phyloP scores from a whole-genome alignment of 2,113 vertebrate species.

The Sapajus apella region DNA sequence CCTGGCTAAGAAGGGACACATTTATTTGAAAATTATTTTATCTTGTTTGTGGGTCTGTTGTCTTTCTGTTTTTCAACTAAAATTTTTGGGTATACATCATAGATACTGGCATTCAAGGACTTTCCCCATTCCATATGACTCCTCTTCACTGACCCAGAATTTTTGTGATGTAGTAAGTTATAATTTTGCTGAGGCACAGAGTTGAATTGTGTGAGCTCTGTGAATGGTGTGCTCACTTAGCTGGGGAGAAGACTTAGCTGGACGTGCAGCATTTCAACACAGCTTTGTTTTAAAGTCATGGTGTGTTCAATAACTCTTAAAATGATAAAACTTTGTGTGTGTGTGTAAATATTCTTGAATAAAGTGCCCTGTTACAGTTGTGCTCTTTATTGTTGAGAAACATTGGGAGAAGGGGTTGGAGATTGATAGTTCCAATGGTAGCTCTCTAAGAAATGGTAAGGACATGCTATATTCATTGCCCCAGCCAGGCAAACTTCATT shows the following conservation, averaged over 20 bases:
- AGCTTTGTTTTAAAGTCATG: conserved; percentile 24
- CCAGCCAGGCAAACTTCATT: not conserved
- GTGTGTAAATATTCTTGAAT: not conserved
- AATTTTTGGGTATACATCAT: not conserved
- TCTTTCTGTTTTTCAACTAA: not conserved
- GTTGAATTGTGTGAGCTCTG: conserved; percentile 38
- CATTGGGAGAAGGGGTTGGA: no score
- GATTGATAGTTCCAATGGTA: not conserved
- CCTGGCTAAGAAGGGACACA: not conserved
- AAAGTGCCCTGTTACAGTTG: not conserved
- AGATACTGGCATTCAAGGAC: not conserved
- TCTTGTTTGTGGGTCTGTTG: not conserved
- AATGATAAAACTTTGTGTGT: not conserved
- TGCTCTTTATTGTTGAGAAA: not conserved
- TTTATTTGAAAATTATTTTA: conserved; percentile 3
- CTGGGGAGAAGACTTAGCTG: conserved; percentile 1
- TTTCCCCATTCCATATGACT: not conserved
- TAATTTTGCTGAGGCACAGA: conserved; percentile 17
- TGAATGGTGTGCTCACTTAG: not conserved
- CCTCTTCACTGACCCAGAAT: not conserved
- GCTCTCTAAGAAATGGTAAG: not conserved
- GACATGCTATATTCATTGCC: not conserved
- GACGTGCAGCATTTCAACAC: not conserved
- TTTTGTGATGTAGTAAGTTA: conserved; percentile 2
- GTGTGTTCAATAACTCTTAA: not conserved